Base-by-base conservation (phyloP, 2,113 vertebrate species). In the Gambusia affinis region DNA sequence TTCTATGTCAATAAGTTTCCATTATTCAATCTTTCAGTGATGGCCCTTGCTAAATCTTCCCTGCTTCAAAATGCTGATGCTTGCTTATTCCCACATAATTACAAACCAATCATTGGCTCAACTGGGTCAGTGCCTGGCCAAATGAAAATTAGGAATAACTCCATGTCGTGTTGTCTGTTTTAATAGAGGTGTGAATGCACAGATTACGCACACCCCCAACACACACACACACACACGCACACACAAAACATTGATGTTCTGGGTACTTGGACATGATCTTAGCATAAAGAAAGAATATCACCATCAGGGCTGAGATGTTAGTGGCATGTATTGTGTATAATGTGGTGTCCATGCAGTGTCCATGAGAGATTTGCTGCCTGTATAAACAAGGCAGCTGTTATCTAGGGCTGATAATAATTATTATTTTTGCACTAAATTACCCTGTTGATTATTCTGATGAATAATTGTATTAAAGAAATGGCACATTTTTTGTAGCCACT, bases 101-200 rank as follows among this genome's bases (percentile, higher is more conserved):
- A 84, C 60, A 70, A 86, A 68, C 63, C 66, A 71, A 81, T 85
- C 65, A 86, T 60, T 57, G 31, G 61, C 62, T 78, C 60, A 72
- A 37, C 62, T 7, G 14, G 66, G 81, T 78, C 75, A 85, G 44
- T 64, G 62, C 65, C 67, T 33, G 29, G 69, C 24, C 76, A 84
- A 75, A 85, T 75, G 39, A 73, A 76, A 79, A 84, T 64, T 19
- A 76, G 28, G 35, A 72, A 63, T 64, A 60, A 39, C 66, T 81
- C 64, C 29, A 73, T 81, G 70, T 24, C 47, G 61, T 71, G 39
- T 75, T 78, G 66, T 75, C 54, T 68, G 69, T 31, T 31, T 64
- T 74, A 70, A 70, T 37, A 47, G 64, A 67, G 60, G 70, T 80
- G 66, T 72, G 72, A 76, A 44, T 65, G 39, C 6, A 65, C n/a